Evolutionary conservation across 1,140 invertebrate genomes (phyloP).

Genomic region (Psix sp.): DNA sequence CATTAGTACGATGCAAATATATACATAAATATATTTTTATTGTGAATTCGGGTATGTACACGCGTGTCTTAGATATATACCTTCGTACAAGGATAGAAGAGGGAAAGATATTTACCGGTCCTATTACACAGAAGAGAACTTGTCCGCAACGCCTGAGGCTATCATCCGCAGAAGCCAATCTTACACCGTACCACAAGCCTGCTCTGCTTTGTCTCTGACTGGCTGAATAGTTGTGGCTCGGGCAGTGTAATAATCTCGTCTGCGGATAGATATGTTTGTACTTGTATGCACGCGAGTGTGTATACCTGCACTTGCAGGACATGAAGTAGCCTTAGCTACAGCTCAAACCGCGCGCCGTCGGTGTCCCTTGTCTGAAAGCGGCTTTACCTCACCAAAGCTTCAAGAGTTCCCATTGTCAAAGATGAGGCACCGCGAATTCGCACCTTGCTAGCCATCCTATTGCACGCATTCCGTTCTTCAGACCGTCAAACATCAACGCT

Average conservation of each 20-base stretch:
- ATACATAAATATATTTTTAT: constrained; percentile 16
- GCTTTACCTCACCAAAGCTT: constrained; percentile 26
- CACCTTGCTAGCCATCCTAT: constrained; percentile 30
- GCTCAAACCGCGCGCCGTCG: constrained; percentile 37
- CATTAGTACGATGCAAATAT: constrained; percentile 8
- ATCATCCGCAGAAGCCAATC: constrained; percentile 75
- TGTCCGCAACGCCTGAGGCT: constrained; percentile 70
- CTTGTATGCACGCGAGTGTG: constrained; percentile 10
- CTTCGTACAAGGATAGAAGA: constrained; percentile 25
- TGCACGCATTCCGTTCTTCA: constrained; percentile 14
- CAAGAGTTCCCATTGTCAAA: constrained; percentile 34
- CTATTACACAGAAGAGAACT: constrained; percentile 67
- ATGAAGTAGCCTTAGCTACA: constrained; percentile 48
- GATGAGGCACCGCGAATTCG: constrained; percentile 34
- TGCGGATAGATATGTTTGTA: constrained; percentile 10
- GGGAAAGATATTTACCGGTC: constrained; percentile 50
- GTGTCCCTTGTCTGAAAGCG: constrained; percentile 37
- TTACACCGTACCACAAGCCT: constrained; percentile 66
- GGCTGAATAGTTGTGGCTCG: constrained; percentile 36
- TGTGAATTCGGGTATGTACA: no score
- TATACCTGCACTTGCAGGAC: constrained; percentile 23
- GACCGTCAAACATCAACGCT: constrained; percentile 21
- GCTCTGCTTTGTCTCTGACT: constrained; percentile 44
- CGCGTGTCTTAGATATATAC: no score
- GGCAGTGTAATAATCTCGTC: constrained; percentile 43